These are phyloP conservation scores for Lithobates sylvaticus DNA, from an alignment of 2,797 vertebrate genomes.

Conservation along the genomic window DNA sequence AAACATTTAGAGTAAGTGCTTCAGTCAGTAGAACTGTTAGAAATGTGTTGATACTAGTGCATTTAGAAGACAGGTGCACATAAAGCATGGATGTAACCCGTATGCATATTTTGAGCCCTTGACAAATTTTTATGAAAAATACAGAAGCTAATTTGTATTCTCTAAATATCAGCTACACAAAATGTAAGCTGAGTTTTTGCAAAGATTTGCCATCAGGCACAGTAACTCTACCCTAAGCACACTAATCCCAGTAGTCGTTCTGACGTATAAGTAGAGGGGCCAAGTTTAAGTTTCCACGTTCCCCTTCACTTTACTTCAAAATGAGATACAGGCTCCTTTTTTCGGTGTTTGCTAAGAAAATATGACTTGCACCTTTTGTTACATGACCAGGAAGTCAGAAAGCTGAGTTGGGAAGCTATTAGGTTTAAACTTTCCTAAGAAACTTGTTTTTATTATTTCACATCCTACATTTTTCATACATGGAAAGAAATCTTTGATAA, in stretches of 20 bases:
- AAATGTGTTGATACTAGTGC: too few species aligned
- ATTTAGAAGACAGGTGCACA: too few species aligned
- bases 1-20: too few species aligned
- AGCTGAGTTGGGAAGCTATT: slow-evolving; percentile 48
- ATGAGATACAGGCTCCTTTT: slow-evolving; percentile 49
- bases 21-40: too few species aligned
- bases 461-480: slow-evolving; percentile 49
- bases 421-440: slow-evolving; percentile 35
- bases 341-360: slow-evolving; percentile 55
- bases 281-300: slow-evolving; percentile 62
- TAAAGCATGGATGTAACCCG: too few species aligned
- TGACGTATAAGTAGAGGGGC: slow-evolving; percentile 55
- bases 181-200: slow-evolving; percentile 41
- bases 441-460: slow-evolving; percentile 52
- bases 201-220: slow-evolving; percentile 48
- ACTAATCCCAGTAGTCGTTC: slow-evolving; percentile 50
- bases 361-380: slow-evolving; percentile 61
- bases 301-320: slow-evolving; percentile 32
- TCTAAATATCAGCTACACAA: slow-evolving; percentile 28
- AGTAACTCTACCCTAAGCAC: slow-evolving; percentile 56
- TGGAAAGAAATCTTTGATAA: slow-evolving; percentile 55
- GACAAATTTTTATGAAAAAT: not conserved
- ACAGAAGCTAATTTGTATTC: slow-evolving; percentile 22
- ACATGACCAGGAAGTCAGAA: slow-evolving; percentile 47
- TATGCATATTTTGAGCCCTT: too few species aligned